phyloP scores from a whole-genome alignment of 2,888 invertebrate species.

The Drosophila leonis region DNA sequence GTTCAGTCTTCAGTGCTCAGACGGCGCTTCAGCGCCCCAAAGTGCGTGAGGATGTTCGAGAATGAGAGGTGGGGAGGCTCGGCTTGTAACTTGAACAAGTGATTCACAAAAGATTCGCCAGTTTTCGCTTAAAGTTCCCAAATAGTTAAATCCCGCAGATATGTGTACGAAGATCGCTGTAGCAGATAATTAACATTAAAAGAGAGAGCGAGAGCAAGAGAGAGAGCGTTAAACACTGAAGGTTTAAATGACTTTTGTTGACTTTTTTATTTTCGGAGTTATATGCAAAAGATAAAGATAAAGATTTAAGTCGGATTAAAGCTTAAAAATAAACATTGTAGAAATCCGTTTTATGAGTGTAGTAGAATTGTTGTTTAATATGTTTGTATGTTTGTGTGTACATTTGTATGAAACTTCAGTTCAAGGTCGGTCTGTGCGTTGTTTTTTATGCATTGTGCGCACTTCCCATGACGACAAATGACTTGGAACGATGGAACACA shows the following conservation, averaged over 20 bases:
- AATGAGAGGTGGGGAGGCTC: slow-evolving; percentile 43
- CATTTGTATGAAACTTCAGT: slow-evolving; percentile 11
- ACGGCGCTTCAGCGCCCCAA: slow-evolving; percentile 64
- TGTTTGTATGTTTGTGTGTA: background rate
- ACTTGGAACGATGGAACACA: slow-evolving; percentile 68
- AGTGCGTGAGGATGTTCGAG: slow-evolving; percentile 65
- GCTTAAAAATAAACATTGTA: slow-evolving; percentile 4
- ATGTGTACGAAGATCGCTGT: slow-evolving; percentile 17
- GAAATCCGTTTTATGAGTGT: slow-evolving; percentile 10
- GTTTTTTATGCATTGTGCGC: slow-evolving; percentile 50
- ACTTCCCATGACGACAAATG: slow-evolving; percentile 77
- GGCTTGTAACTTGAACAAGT: slow-evolving; percentile 27
- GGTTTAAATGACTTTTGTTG: background rate
- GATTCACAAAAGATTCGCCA: slow-evolving; percentile 36
- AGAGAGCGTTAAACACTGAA: slow-evolving; percentile 6
- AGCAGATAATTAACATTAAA: slow-evolving; percentile 8
- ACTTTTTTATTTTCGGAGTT: background rate
- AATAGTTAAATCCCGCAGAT: slow-evolving; percentile 11
- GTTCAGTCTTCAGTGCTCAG: slow-evolving; percentile 46
- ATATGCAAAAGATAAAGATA: slow-evolving; percentile 1
- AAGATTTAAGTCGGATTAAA: slow-evolving; percentile 7
- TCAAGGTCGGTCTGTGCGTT: slow-evolving; percentile 39
- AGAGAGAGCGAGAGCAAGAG: slow-evolving; percentile 2
- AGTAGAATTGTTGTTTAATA: background rate
- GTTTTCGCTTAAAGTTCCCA: slow-evolving; percentile 25